phyloP scores from a whole-genome alignment of 2,888 invertebrate genomes.

The Pyrrhosoma nymphula region DNA sequence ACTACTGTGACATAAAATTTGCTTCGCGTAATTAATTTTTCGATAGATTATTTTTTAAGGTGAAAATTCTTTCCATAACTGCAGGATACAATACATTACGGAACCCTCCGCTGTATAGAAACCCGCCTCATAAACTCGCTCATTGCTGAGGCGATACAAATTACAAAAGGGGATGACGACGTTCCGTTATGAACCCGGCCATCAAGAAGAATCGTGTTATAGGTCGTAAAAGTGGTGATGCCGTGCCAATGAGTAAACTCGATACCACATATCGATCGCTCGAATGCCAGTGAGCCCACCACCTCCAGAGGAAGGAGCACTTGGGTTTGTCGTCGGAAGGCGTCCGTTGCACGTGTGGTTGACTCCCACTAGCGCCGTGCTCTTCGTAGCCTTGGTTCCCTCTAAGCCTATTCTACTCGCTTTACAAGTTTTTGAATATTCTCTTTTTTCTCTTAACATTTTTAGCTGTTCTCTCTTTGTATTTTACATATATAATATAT shows the following conservation, averaged over 20 bases:
- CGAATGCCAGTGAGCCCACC: neutral
- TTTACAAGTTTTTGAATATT: slow-evolving; percentile 52
- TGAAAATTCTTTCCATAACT: neutral
- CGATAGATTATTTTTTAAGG: neutral
- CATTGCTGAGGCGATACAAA: neutral
- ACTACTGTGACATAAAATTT: neutral
- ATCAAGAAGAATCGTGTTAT: slow-evolving; percentile 26
- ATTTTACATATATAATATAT: slow-evolving; percentile 30
- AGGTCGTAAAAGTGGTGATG: neutral
- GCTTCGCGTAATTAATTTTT: neutral
- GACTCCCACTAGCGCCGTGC: slow-evolving; percentile 33
- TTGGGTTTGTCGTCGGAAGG: slow-evolving; percentile 17
- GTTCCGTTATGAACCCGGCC: neutral
- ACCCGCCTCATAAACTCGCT: neutral
- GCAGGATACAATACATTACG: neutral
- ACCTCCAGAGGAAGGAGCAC: neutral
- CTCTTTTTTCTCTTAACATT: slow-evolving; percentile 44
- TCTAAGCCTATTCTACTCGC: slow-evolving; percentile 63
- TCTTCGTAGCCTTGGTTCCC: slow-evolving; percentile 57
- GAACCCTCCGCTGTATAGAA: neutral
- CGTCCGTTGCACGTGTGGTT: slow-evolving; percentile 45
- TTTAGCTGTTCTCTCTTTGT: slow-evolving; percentile 64
- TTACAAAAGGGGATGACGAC: neutral
- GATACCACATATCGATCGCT: slow-evolving; percentile 14
- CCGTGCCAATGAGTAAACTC: neutral